Base-by-base conservation (phyloP, 2,888 invertebrate genomes). In the Philereme transversata region DNA sequence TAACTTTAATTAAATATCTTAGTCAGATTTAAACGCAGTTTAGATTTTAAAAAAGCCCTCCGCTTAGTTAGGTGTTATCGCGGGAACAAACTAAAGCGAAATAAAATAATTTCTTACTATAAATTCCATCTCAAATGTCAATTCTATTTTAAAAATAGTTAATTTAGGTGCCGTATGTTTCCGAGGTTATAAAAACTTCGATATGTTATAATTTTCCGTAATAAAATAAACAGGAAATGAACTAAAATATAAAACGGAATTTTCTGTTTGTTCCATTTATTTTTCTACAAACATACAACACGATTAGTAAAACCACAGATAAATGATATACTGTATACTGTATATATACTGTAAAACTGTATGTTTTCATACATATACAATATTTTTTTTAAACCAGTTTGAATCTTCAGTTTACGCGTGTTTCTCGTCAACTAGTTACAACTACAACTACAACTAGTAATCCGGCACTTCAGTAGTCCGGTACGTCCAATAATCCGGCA, bases 201-300 rank as follows among this genome's bases (percentile, higher is more conserved):
- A 60, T 56, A 54, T 52, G 57, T 45, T 66, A 60, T 65, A 62
- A 60, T 61, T 65, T 69, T 57, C 51, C 51, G 47, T 38, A 40
- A 59, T 66, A 65, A 65, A 51, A 69, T 72, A 75, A 76, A 75
- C 77, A 77, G 78, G 78, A 79, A 79, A 72, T 62, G 67, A 64
- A 51, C 34, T 49, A 46, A 40, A 46, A 47, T n/a, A 48, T 36
- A 7, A 5, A 35, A 47, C 3, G 45, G 44, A 8, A 40, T 46
- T 52, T 47, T 22, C 10, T 45, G n/a, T 36, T 40, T 33, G 43
- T 46, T 51, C 11, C 43, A 43, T 43, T 43, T 5, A 6, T 40
- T 1, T 40, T 5, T 7, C 5, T 22, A 22, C 22, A 22, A 22
- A 22, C 22, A 22, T 22, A 22, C 22, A 22, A 22, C 22, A 22